phyloP scores from a whole-genome alignment of 2,888 invertebrate genomes.

The Melipona beecheii region DNA sequence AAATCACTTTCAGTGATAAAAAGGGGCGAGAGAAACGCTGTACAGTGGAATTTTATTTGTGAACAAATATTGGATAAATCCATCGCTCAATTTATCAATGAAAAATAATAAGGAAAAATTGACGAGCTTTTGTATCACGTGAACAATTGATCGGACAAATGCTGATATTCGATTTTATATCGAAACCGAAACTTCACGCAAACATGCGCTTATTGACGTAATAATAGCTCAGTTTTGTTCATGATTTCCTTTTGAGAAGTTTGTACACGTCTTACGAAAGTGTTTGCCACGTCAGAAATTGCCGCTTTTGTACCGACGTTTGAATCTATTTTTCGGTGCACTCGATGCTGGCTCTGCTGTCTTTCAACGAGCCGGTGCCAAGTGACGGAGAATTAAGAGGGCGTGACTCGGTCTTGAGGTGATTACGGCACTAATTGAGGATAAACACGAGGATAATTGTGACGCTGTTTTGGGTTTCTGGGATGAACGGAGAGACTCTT shows the following conservation, averaged over 20 bases:
- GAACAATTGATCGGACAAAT: too few species aligned
- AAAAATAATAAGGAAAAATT: too few species aligned
- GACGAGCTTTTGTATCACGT: too few species aligned
- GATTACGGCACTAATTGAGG: slow-evolving; percentile 6
- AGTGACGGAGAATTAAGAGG: slow-evolving; percentile 2
- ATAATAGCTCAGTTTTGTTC: neutral
- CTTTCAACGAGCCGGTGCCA: neutral
- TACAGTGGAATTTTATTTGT: too few species aligned
- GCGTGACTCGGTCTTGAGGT: slow-evolving; percentile 24
- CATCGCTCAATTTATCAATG: too few species aligned
- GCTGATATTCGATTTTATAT: too few species aligned
- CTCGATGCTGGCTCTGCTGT: neutral
- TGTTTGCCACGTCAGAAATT: neutral
- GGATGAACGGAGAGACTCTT: neutral
- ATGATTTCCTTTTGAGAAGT: neutral
- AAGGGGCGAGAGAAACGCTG: too few species aligned
- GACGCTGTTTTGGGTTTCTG: neutral
- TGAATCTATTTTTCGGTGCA: neutral
- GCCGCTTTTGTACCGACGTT: neutral
- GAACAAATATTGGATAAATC: too few species aligned
- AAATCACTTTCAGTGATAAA: too few species aligned
- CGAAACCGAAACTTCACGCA: too few species aligned
- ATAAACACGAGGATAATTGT: neutral
- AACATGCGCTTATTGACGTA: too few species aligned
- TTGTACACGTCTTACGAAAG: neutral